phyloP scores from a whole-genome alignment of 2,113 vertebrate species.

The Mormyrus iriodes region DNA sequence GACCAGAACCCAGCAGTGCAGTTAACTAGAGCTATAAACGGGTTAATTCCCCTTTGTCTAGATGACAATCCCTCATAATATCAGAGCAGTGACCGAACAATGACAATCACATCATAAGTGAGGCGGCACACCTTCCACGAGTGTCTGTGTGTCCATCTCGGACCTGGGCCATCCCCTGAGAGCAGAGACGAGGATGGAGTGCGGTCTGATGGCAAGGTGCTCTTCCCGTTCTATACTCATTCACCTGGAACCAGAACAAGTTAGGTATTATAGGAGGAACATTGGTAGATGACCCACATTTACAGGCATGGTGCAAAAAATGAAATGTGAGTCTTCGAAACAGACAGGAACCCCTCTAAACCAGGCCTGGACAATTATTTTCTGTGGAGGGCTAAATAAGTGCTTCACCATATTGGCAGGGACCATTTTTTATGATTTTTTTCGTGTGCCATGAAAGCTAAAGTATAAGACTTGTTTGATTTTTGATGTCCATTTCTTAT shows the following conservation, averaged over 20 bases:
- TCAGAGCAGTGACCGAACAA: neutral
- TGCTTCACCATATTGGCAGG: neutral
- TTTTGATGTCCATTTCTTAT: neutral
- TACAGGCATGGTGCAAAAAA: neutral
- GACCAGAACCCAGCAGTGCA: neutral
- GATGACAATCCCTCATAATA: neutral
- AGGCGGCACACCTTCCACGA: slow-evolving; percentile 58
- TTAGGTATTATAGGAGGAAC: neutral
- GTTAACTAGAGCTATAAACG: neutral
- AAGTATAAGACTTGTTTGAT: neutral
- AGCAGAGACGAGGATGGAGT: slow-evolving; percentile 48
- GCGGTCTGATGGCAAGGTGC: slow-evolving; percentile 43
- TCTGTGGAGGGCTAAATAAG: neutral
- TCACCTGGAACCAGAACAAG: slow-evolving; percentile 51
- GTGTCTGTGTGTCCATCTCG: slow-evolving; percentile 68
- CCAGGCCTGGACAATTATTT: neutral
- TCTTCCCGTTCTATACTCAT: slow-evolving; percentile 57
- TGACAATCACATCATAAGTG: neutral
- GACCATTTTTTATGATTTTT: neutral
- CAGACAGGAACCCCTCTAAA: neutral
- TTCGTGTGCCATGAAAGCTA: neutral
- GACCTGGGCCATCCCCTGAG: slow-evolving; percentile 74
- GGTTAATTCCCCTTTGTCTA: neutral
- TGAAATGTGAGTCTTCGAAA: neutral
- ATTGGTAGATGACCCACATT: neutral